Evolutionary conservation across 2,888 invertebrate genomes (phyloP).

Genomic region (Tipula unca): DNA sequence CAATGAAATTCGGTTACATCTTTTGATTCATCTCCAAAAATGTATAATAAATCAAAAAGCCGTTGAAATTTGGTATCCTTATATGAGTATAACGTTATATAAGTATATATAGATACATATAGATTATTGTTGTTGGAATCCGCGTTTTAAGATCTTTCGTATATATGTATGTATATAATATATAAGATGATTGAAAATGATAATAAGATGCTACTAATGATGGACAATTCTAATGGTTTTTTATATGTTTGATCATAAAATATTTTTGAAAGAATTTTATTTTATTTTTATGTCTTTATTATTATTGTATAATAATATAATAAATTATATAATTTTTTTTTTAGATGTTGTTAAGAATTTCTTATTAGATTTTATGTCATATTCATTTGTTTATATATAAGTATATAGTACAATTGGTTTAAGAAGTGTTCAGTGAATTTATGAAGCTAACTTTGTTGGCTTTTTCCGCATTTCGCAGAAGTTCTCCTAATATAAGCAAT

Average conservation of each 20-base stretch:
- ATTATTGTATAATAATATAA: neutral
- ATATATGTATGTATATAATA: too few species aligned
- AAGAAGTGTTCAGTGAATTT: neutral
- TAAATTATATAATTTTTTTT: neutral
- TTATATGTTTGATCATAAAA: neutral
- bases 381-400: neutral
- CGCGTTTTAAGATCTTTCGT: neutral
- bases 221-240: neutral
- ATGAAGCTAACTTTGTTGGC: neutral
- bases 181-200: neutral
- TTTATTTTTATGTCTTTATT: conserved; percentile 10
- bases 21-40: neutral
- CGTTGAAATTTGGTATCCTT: neutral
- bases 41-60: neutral
- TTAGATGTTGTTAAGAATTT: neutral
- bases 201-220: neutral
- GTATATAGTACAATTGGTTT: neutral
- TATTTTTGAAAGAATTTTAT: neutral
- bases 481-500: neutral
- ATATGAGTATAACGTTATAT: neutral
- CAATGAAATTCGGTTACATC: neutral
- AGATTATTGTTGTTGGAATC: neutral
- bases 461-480: neutral
- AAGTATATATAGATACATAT: neutral
- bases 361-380: neutral